Conservation (phyloP, 2,113 vertebrate genomes). For the Rhabdomys dilectus region DNA sequence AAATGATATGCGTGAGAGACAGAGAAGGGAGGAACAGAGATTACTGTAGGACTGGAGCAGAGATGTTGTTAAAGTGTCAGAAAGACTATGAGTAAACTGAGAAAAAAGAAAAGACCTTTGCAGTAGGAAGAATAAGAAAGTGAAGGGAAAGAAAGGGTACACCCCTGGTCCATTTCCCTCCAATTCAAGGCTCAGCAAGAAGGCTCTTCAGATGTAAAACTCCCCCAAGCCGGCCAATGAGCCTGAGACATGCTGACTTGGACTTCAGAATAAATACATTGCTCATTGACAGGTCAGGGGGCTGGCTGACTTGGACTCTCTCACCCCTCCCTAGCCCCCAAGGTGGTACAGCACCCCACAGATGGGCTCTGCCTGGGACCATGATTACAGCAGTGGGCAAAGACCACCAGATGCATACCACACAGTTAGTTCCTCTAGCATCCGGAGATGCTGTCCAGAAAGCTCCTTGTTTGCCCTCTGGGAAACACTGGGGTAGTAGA, state of each 20-base stretch:
- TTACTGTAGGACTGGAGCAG: no score
- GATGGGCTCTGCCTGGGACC: neutral
- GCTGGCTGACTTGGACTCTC: neutral
- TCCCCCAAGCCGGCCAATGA: no score
- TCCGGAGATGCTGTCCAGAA: neutral
- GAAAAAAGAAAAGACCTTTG: neutral
- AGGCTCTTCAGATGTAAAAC: neutral
- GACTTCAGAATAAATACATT: neutral
- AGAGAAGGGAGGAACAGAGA: neutral
- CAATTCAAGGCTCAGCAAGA: neutral
- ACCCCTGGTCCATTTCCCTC: neutral
- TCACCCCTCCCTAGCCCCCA: neutral
- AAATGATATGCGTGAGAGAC: neutral
- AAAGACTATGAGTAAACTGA: neutral
- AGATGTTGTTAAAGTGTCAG: neutral
- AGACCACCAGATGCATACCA: neutral
- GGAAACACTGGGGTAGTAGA: neutral
- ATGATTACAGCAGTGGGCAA: no score
- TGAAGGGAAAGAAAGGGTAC: neutral
- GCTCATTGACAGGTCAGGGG: neutral
- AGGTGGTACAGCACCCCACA: neutral
- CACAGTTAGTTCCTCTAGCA: neutral
- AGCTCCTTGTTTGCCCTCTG: neutral
- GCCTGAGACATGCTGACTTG: neutral
- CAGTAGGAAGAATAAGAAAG: slow-evolving; percentile 40